Percentiles rank a stretch among this genome's conserved stretches.
Conservation (phyloP, 2,888 invertebrate genomes). For the Fragum fragum region DNA sequence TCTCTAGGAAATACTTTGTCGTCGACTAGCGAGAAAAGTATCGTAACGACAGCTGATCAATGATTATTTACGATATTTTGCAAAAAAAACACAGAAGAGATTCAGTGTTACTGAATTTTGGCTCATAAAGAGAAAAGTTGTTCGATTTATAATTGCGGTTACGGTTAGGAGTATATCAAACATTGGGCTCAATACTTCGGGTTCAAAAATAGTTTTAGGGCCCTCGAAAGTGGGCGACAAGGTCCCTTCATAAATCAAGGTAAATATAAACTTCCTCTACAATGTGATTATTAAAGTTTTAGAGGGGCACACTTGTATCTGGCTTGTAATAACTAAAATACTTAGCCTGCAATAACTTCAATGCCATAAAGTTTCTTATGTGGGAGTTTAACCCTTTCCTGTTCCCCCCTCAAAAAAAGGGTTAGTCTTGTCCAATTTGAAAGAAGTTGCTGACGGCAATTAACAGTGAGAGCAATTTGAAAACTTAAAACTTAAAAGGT, state of each 20-base stretch:
- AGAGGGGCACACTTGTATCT: constrained; percentile 1
- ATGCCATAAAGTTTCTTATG: neutral
- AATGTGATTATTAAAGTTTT: neutral
- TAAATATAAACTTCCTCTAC: constrained; percentile 13
- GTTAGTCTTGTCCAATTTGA: no score
- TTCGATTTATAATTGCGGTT: neutral
- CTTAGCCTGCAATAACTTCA: constrained; percentile 13
- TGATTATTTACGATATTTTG: no score
- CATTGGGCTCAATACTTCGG: neutral
- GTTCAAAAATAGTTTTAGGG: constrained; percentile 6
- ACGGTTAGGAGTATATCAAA: neutral
- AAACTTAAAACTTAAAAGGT: no score
- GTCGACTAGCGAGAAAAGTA: no score
- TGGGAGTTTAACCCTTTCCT: neutral
- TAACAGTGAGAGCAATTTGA: no score
- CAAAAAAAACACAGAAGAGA: no score
- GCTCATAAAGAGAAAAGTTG: no score
- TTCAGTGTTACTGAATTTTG: no score
- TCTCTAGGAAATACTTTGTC: no score
- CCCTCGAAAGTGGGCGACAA: neutral
- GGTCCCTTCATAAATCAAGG: neutral
- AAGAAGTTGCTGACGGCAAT: no score
- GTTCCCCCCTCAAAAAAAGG: no score
- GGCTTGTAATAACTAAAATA: constrained; percentile 4
- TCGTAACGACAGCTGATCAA: no score